phyloP scores from a whole-genome alignment of 2,888 invertebrate genomes.

The Euzophera pinguis region DNA sequence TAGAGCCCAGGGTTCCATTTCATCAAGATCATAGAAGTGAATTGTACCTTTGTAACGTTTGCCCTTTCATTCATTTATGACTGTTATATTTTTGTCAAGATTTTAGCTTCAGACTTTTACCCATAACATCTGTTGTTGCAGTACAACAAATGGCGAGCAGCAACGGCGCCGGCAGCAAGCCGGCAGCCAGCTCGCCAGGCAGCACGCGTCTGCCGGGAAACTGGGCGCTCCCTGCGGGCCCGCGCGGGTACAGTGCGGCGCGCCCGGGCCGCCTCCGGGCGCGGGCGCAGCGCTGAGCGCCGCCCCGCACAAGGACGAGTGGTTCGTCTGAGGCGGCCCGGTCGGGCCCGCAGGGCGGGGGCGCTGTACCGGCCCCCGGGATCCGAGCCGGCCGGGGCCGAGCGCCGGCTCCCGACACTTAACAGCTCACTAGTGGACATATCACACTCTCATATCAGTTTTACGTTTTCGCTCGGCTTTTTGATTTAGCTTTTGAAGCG shows the following conservation, averaged over 20 bases:
- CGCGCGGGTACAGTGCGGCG: constrained; percentile 83
- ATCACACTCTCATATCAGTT: constrained; percentile 7
- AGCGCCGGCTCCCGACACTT: constrained; percentile 18
- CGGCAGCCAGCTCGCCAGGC: constrained; percentile 76
- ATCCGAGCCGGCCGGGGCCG: constrained; percentile 19
- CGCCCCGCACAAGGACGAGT: constrained; percentile 93
- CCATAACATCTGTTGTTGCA: constrained; percentile 55
- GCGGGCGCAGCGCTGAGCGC: constrained; percentile 93
- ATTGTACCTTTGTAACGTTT: too few relatives aligned
- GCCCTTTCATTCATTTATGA: too few relatives aligned
- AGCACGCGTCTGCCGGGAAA: constrained; percentile 88
- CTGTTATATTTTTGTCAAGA: too few relatives aligned
- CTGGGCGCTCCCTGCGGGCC: constrained; percentile 97
- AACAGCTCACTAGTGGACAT: constrained; percentile 3
- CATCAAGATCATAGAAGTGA: too few relatives aligned
- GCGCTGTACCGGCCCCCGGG: constrained; percentile 59
- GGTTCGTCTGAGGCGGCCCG: constrained; percentile 86
- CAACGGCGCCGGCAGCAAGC: constrained; percentile 73
- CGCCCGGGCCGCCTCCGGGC: constrained; percentile 96
- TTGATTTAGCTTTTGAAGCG: neutral
- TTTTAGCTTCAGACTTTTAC: too few relatives aligned
- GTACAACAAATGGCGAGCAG: constrained; percentile 87
- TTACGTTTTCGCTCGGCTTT: neutral
- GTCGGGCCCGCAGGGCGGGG: constrained; percentile 66
- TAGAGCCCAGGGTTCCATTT: too few relatives aligned